These are phyloP conservation scores for Acinonyx jubatus DNA, from an alignment of 2,113 vertebrate species.

Conservation along the genomic window DNA sequence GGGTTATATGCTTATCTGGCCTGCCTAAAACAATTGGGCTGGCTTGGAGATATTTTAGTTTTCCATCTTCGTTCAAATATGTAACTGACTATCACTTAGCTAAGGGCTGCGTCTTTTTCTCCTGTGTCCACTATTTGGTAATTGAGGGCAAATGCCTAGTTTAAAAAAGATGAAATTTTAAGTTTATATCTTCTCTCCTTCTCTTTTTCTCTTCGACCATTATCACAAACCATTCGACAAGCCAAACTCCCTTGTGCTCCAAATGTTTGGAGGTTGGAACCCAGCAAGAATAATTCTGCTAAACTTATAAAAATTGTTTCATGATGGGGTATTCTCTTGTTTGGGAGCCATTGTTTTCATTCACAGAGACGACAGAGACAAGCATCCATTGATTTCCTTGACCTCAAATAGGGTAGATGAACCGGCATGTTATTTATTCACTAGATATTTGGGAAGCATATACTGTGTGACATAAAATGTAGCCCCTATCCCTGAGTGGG, in stretches of 20 bases:
- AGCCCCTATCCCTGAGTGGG: not conserved
- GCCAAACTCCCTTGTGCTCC: not conserved
- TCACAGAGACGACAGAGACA: not conserved
- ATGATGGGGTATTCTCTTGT: not conserved
- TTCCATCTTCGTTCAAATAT: not conserved
- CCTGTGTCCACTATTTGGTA: not conserved
- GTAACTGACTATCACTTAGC: not conserved
- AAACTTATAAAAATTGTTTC: not conserved
- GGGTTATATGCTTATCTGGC: not conserved
- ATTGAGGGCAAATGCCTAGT: not conserved
- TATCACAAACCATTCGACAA: not conserved
- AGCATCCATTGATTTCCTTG: not conserved
- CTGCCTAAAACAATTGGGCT: not conserved
- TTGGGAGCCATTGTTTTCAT: not conserved
- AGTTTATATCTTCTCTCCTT: not conserved
- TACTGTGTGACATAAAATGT: not conserved
- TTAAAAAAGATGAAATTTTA: not conserved
- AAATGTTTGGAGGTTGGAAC: not conserved
- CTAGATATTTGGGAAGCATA: not conserved
- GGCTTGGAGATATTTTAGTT: not conserved
- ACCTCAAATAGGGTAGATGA: not conserved
- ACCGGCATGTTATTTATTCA: not conserved
- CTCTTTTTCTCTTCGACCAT: not conserved
- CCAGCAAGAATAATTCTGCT: not conserved
- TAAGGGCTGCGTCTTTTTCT: not conserved